These are phyloP conservation scores for Chelmon rostratus DNA, from an alignment of 2,797 vertebrate genomes.

Conservation along the genomic window DNA sequence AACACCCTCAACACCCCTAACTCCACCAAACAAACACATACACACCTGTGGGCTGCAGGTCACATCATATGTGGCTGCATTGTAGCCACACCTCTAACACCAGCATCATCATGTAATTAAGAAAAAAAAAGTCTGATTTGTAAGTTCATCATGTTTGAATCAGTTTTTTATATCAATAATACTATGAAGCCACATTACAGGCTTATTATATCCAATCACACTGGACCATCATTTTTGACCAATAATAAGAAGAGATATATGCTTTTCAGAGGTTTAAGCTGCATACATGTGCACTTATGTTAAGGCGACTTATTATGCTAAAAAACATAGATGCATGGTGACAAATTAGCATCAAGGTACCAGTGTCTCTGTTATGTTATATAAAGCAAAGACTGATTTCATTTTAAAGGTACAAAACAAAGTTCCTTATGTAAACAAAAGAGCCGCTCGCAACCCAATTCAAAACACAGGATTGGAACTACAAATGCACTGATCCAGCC, in stretches of 20 bases:
- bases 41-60: slow-evolving; percentile 16
- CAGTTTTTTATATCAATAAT: background rate
- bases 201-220: background rate
- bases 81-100: background rate
- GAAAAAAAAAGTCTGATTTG: background rate
- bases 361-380: background rate
- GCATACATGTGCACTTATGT: background rate
- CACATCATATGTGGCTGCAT: background rate
- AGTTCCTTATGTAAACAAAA: background rate
- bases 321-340: background rate
- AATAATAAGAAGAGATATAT: background rate
- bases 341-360: background rate
- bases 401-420: background rate
- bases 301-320: background rate
- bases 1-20: slow-evolving; percentile 23
- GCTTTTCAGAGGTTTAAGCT: background rate
- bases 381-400: background rate
- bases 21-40: background rate
- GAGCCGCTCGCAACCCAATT: background rate
- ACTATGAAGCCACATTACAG: background rate
- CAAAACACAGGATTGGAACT: background rate
- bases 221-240: background rate
- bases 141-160: background rate
- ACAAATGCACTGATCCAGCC: background rate
- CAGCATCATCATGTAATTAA: background rate